Evolutionary conservation across 2,888 invertebrate genomes (phyloP).

Genomic region (Plusia festucae): DNA sequence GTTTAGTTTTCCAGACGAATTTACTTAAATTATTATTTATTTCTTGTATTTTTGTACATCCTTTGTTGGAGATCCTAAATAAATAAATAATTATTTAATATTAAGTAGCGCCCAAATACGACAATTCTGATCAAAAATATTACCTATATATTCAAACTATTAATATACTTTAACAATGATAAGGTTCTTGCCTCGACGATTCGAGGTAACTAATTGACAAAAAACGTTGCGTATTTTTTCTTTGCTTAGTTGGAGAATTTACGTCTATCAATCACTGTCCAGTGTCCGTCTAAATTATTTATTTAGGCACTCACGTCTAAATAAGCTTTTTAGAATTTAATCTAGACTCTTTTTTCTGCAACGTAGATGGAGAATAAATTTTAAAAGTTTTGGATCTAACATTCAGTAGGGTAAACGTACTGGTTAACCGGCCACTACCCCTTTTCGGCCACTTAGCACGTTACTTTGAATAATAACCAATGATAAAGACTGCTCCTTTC

Average conservation of each 20-base stretch:
- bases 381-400: too few species aligned
- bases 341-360: not conserved
- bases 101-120: not conserved
- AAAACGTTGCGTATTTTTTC: not conserved
- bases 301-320: not conserved
- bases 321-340: not conserved
- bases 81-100: slow-evolving; percentile 4
- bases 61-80: too few species aligned
- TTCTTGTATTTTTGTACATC: too few species aligned
- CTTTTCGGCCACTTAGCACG: too few species aligned
- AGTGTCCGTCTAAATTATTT: slow-evolving; percentile 1
- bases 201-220: slow-evolving; percentile 1
- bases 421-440: too few species aligned
- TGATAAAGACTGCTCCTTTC: too few species aligned
- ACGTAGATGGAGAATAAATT: too few species aligned
- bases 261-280: slow-evolving; percentile 4
- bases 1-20: not conserved
- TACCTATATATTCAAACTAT: not conserved
- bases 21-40: too few species aligned
- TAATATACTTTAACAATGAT: not conserved
- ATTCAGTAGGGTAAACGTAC: too few species aligned
- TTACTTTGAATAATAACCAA: too few species aligned
- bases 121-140: not conserved
- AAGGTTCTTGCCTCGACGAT: not conserved
- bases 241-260: not conserved